Conservation (phyloP, 2,888 invertebrate genomes). For the Apamea crenata region DNA sequence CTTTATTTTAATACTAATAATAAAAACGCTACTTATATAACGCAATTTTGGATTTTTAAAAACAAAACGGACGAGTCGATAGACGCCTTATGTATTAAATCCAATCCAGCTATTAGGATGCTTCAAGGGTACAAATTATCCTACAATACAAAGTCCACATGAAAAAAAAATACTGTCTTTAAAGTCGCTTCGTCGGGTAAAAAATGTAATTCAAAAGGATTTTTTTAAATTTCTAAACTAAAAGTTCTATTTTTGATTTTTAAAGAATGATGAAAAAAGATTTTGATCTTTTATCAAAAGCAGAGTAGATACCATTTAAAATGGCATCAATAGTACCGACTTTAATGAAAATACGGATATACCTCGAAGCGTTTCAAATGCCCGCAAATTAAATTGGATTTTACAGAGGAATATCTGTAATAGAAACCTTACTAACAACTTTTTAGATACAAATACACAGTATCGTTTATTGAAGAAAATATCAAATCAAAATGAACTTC, state of each 20-base stretch:
- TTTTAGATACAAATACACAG: slow-evolving; percentile 15
- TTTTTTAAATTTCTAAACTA: too few relatives aligned
- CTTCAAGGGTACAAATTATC: too few relatives aligned
- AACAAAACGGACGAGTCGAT: background rate
- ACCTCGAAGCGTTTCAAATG: slow-evolving; percentile 9
- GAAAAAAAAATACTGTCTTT: too few relatives aligned
- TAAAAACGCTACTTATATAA: too few relatives aligned
- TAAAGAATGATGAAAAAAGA: background rate
- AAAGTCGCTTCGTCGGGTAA: background rate
- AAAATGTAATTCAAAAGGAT: background rate
- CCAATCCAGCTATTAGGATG: too few relatives aligned
- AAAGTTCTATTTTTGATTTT: too few relatives aligned
- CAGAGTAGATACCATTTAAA: background rate
- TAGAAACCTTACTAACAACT: slow-evolving; percentile 27
- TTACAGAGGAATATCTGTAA: slow-evolving; percentile 19
- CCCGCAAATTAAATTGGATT: slow-evolving; percentile 36
- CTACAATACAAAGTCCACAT: too few relatives aligned
- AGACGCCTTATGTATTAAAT: background rate
- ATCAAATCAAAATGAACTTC: slow-evolving; percentile 19
- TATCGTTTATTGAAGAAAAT: slow-evolving; percentile 35
- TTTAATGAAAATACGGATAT: slow-evolving; percentile 9
- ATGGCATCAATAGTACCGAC: slow-evolving; percentile 1
- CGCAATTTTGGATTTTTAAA: background rate
- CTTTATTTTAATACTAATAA: too few relatives aligned
- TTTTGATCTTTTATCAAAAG: slow-evolving; percentile 12